phyloP scores from a whole-genome alignment of 2,797 vertebrate species.

The Acrocephalus scirpaceus region DNA sequence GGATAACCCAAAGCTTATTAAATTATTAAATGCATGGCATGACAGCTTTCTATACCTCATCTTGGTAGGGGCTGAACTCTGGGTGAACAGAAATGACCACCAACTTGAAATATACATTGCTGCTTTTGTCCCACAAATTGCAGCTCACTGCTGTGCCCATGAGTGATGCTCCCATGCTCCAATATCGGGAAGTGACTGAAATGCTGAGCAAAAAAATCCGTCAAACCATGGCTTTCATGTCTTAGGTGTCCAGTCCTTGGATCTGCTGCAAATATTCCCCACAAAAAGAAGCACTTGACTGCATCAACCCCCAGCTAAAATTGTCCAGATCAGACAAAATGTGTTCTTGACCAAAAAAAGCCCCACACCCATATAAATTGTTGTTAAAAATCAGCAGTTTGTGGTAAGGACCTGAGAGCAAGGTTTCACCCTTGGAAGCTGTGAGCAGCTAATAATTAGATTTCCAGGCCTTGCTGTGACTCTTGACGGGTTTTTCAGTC shows the following conservation, averaged over 20 bases:
- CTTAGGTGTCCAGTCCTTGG: background rate
- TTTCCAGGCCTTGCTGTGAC: slow-evolving; percentile 34
- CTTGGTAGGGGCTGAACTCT: background rate
- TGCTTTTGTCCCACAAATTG: background rate
- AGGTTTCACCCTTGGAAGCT: slow-evolving; percentile 64
- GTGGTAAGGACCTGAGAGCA: slow-evolving; percentile 49
- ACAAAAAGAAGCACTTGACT: background rate
- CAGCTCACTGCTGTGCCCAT: background rate
- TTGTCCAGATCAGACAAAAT: background rate
- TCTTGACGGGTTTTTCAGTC: slow-evolving; percentile 24
- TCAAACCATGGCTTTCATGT: background rate
- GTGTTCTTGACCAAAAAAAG: background rate
- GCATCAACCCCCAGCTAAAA: background rate
- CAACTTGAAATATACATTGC: background rate
- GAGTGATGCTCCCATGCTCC: background rate
- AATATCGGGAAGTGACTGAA: background rate
- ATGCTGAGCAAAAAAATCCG: background rate
- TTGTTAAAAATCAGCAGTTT: slow-evolving; percentile 58
- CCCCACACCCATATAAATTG: slow-evolving; percentile 32
- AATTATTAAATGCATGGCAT: background rate
- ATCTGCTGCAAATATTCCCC: background rate
- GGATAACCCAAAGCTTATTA: background rate
- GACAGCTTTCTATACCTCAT: background rate
- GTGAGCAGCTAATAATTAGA: slow-evolving; percentile 53
- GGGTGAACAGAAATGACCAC: background rate